Evolutionary conservation across 2,113 vertebrate genomes (phyloP).

Genomic region (Carlito syrichta): DNA sequence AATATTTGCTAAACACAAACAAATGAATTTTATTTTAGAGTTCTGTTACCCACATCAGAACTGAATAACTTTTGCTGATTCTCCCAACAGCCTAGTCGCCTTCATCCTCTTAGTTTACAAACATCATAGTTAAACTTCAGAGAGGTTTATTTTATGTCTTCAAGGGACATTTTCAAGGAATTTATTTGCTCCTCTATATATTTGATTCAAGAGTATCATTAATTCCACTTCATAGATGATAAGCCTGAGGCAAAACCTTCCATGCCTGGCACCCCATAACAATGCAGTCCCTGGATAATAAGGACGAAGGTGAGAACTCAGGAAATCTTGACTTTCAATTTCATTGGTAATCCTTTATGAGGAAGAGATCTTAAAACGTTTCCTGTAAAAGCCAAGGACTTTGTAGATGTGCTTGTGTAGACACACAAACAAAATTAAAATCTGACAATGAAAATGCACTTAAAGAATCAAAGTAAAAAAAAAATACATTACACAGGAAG

Average conservation of each 20-base stretch:
- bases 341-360: neutral
- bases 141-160: neutral
- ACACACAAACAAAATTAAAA: neutral
- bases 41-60: neutral
- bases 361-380: neutral
- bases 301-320: neutral
- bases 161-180: neutral
- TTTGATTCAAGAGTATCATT: neutral
- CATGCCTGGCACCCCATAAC: neutral
- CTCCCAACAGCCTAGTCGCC: neutral
- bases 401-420: neutral
- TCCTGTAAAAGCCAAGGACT: neutral
- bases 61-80: neutral
- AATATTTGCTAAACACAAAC: neutral
- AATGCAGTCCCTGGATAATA: neutral
- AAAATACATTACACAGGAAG: neutral
- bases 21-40: neutral
- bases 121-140: neutral
- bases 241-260: neutral
- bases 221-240: conserved; percentile 11
- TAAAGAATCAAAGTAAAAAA: neutral
- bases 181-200: neutral
- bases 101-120: neutral
- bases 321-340: neutral
- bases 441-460: neutral